phyloP scores from a whole-genome alignment of 2,888 invertebrate genomes.

The Resseliella maxima region DNA sequence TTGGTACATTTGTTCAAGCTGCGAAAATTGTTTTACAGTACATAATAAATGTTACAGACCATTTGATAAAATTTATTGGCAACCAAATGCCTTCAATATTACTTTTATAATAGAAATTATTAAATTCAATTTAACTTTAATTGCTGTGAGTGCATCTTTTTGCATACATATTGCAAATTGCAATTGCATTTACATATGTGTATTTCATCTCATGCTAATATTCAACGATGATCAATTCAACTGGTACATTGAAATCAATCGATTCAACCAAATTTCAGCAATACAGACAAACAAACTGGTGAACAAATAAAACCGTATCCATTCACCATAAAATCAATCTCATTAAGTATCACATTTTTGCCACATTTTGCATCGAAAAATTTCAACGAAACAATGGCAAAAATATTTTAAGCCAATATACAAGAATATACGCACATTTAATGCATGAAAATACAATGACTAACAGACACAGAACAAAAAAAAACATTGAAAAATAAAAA shows the following conservation, averaged over 20 bases:
- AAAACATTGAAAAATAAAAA: neutral
- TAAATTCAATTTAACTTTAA: slow-evolving; percentile 52
- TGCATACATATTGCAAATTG: no score
- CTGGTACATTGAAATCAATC: no score
- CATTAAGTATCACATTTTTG: neutral
- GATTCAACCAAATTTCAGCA: no score
- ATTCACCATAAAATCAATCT: slow-evolving; percentile 26
- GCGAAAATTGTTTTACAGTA: slow-evolving; percentile 33
- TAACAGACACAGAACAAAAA: neutral
- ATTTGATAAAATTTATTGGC: slow-evolving; percentile 48
- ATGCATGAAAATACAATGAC: neutral
- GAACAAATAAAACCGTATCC: neutral
- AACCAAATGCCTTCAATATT: slow-evolving; percentile 29
- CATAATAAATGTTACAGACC: slow-evolving; percentile 34
- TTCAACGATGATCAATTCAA: no score
- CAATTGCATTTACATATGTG: neutral
- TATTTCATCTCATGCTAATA: no score
- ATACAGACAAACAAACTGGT: no score
- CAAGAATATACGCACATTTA: neutral
- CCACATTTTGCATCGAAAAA: neutral
- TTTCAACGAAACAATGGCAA: neutral
- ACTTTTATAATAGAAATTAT: slow-evolving; percentile 52
- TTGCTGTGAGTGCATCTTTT: neutral
- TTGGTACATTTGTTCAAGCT: neutral
- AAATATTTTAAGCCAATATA: neutral